A percentile compares a stretch with the other conserved stretches of the same genome.
Evolutionary conservation across 64 coral and sea anemone genomes (phyloP).

Genomic region (Cladopsammia gracilis): DNA sequence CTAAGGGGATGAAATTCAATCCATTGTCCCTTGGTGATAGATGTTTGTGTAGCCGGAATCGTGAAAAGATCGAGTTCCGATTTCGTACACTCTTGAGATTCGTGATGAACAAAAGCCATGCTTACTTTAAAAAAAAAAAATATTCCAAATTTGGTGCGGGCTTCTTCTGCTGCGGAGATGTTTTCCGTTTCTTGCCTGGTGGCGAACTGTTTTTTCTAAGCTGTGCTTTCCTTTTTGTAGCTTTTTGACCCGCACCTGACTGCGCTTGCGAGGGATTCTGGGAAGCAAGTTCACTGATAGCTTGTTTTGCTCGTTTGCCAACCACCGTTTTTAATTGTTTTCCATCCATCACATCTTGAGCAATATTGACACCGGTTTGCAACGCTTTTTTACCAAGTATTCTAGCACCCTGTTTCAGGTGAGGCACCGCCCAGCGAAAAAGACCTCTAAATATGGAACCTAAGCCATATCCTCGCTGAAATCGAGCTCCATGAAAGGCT

Average conservation of each 20-base stretch:
- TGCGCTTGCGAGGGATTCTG: background rate
- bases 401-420: background rate
- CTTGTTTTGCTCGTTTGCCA: too few species aligned
- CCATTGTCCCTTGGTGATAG: background rate
- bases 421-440: background rate
- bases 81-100: background rate
- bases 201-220: background rate
- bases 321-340: background rate
- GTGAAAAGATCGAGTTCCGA: background rate
- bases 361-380: background rate
- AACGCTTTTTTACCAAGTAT: background rate
- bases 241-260: background rate
- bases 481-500: background rate
- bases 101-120: too few species aligned
- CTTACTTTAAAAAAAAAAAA: too few species aligned
- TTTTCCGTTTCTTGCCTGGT: background rate
- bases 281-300: background rate
- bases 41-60: background rate
- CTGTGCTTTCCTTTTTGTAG: too few species aligned
- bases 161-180: background rate
- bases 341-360: background rate
- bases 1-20: too few species aligned
- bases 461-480: background rate
- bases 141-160: too few species aligned
- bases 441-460: background rate